Conservation (phyloP, 2,113 vertebrate genomes). For the Thryonomys swinderianus region DNA sequence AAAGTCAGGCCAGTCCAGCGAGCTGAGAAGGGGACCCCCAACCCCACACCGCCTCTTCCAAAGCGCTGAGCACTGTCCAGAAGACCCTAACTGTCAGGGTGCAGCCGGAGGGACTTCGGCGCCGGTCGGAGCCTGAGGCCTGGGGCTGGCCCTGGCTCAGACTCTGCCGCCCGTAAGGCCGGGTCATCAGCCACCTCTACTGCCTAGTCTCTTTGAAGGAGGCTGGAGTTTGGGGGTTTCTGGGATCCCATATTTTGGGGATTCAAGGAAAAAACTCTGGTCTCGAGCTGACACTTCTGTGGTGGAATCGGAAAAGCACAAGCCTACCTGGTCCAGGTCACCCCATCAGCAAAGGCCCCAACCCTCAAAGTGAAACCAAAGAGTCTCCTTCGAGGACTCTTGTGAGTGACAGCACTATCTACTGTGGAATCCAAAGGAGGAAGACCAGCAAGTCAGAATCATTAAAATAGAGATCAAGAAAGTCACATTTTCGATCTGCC, state of each 20-base stretch:
- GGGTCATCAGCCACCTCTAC: rapidly evolving
- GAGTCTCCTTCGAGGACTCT: constrained; percentile 50
- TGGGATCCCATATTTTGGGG: background rate
- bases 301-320: no score
- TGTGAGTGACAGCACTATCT: constrained; percentile 76
- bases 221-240: no score
- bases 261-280: background rate
- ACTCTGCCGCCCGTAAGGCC: rapidly evolving
- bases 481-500: constrained; percentile 88
- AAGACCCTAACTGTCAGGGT: rapidly evolving
- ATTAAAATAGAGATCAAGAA: constrained; percentile 88
- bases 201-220: background rate
- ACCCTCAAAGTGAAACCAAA: constrained; percentile 8
- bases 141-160: rapidly evolving
- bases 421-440: constrained; percentile 77
- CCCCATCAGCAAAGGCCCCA: background rate
- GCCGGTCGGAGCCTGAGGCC: rapidly evolving
- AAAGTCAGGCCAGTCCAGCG: rapidly evolving
- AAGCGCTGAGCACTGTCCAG: background rate
- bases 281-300: background rate
- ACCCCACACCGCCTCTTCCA: rapidly evolving
- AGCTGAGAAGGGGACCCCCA: rapidly evolving
- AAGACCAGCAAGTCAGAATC: constrained; percentile 85
- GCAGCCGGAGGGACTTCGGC: background rate
- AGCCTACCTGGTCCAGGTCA: background rate